Conservation (phyloP, 2,888 invertebrate species). For the Tridacna gigas region DNA sequence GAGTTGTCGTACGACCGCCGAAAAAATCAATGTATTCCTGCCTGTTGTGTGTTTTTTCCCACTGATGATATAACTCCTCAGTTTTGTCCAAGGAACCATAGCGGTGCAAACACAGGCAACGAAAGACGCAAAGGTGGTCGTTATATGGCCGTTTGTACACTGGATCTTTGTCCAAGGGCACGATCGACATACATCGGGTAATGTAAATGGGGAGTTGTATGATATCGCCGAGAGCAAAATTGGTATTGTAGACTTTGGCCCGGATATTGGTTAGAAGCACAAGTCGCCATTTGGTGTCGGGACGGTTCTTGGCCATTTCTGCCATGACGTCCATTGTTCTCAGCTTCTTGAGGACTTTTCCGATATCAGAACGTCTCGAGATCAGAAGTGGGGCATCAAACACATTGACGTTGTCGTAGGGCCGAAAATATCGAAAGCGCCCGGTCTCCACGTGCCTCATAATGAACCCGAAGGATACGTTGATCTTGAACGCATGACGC, state of each 20-base stretch:
- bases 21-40: too few relatives aligned
- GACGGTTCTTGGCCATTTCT: constrained; percentile 34
- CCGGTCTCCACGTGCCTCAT: constrained; percentile 41
- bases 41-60: too few relatives aligned
- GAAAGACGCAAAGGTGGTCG: constrained; percentile 17
- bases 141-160: constrained; percentile 7
- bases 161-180: constrained; percentile 7
- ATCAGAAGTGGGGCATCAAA: constrained; percentile 31
- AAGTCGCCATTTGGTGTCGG: constrained; percentile 31
- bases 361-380: constrained; percentile 36
- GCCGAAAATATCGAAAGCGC: constrained; percentile 30
- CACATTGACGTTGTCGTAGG: constrained; percentile 27
- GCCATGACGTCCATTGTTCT: constrained; percentile 31
- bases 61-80: background rate
- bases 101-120: constrained; percentile 15
- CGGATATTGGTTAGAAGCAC: constrained; percentile 35
- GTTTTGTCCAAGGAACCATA: constrained; percentile 7
- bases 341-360: constrained; percentile 11
- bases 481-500: constrained; percentile 41
- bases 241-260: constrained; percentile 19
- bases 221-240: too few relatives aligned
- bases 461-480: constrained; percentile 34
- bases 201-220: too few relatives aligned
- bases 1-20: too few relatives aligned
- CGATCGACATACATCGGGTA: background rate